Base-by-base conservation (phyloP, 2,113 vertebrate genomes). In the Nycticebus coucang region DNA sequence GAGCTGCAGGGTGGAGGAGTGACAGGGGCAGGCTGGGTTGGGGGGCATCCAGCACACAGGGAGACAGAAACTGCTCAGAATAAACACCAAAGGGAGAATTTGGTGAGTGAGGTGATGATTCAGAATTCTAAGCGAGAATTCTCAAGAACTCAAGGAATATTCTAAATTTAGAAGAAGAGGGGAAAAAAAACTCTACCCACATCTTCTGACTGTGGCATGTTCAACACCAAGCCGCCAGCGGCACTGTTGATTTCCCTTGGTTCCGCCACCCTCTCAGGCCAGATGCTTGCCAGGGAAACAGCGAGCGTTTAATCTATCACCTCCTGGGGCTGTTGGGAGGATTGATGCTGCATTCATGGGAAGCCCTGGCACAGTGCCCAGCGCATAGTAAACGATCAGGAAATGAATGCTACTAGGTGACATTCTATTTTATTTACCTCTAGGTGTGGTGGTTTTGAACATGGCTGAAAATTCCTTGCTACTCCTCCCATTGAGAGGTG, bases 91-190 rank as follows among this genome's bases (percentile, higher is more conserved):
- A 37, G 62, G 68, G 90, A 69, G 69, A 50, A 11, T 8, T 3
- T 8, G n/a, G 75, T n/a, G 77, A 74, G 74, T 8, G 17, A 86
- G 71, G 50, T n/a, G 72, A 60, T 92, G 91, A 90, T n/a, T 90
- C 95, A 94, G 88, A 85, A n/a, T 12, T 9, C 85, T 33, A 30
- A 77, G 92, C 22, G 90, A 94, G 84, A 79, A 84, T 69, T 75
- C 64, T 89, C 85, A 94, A 92, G 85, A 92, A 81, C 91, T 95
- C 78, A 50, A 95, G 93, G 93, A 91, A 88, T 62, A 94, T 53
- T 95, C 95, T 87, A 92, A 92, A 86, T 85, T 95, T 91, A 66
- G 94, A 68, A 60, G 60, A 96, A 80, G 64, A 55, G 10, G 60
- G n/a, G n/a, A n/a, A n/a, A n/a, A n/a, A n/a, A n/a, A n/a, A n/a